Conservation (phyloP, 2,888 invertebrate species). For the Epinotia demarniana region DNA sequence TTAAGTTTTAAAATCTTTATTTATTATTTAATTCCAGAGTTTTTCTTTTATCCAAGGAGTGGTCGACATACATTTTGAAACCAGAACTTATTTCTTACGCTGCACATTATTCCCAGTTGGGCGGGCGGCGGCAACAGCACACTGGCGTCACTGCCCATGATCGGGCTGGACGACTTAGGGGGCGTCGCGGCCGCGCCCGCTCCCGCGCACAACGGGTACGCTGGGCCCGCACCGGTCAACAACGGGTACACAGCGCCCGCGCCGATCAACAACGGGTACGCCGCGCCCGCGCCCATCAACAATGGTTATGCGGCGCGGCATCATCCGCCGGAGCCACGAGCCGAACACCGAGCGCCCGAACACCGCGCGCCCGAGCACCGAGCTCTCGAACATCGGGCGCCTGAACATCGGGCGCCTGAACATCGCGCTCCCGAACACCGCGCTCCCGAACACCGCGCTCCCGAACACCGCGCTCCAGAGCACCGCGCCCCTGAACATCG, state of each 20-base stretch:
- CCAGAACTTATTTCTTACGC: background rate
- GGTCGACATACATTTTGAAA: too few species aligned
- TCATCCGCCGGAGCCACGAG: background rate
- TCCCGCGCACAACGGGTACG: slow-evolving; percentile 37
- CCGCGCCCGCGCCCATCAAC: background rate
- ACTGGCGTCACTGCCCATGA: slow-evolving; percentile 90
- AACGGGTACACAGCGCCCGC: slow-evolving; percentile 10
- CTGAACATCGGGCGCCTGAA: slow-evolving; percentile 29
- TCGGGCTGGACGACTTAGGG: slow-evolving; percentile 86
- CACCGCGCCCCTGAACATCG: background rate
- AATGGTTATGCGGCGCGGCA: slow-evolving; percentile 30
- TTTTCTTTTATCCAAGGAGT: too few species aligned
- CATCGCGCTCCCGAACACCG: slow-evolving; percentile 29
- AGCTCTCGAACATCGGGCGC: slow-evolving; percentile 22
- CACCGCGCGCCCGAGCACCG: slow-evolving; percentile 17
- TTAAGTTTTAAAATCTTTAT: too few species aligned
- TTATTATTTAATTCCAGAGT: too few species aligned
- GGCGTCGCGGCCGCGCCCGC: slow-evolving; percentile 54
- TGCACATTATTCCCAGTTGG: slow-evolving; percentile 76
- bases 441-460: slow-evolving; percentile 25
- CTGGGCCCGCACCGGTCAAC: slow-evolving; percentile 45
- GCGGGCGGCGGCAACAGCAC: slow-evolving; percentile 88
- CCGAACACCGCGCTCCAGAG: slow-evolving; percentile 10
- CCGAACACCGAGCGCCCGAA: slow-evolving; percentile 27
- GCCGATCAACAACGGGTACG: background rate